Evolutionary conservation across 2,888 invertebrate species (phyloP), one percentile per base, ranked within the genome.

Genomic region (Chymomyza caudatula): DNA sequence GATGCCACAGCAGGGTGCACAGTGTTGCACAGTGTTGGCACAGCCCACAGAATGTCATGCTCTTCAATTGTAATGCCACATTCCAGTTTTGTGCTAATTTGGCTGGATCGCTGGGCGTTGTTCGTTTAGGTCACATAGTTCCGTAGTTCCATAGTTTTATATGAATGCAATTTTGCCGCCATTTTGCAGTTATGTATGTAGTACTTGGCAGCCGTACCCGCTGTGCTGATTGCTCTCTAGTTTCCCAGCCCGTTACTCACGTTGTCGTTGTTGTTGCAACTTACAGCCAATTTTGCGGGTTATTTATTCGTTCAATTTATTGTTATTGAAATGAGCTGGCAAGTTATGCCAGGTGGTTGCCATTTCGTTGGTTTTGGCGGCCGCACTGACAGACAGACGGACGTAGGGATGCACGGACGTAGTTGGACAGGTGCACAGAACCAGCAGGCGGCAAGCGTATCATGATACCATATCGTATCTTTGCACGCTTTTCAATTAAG

Each of bases 251-350:
- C 29, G 29, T 37, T 8, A 37, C 29, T 0, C 29, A 37, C 29
- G 29, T 11, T 37, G 29, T 37, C 11, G 29, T 11, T 11, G 29
- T 37, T 37, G 29, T n/a, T n/a, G n/a, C n/a, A n/a, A n/a, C n/a
- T n/a, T n/a, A 11, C 8, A 37, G 29, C 29, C 29, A 37, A 37
- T 37, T 37, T 37, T 37, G 29, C 11, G 29, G 11, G 44, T 11
- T 51, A 51, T 51, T 51, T 51, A 51, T 51, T 51, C 51, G 20
- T 51, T 51, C 11, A 51, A 51, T 51, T 51, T 51, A 51, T 51
- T 51, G 20, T 51, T 51, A 51, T 51, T 51, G 20, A 51, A 20
- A 51, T 51, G 20, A 51, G 51, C 20, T 17, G 51, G 44, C 44
- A 17, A 51, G 51, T 20, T 37, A 37, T 37, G 29, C 29, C 29